Evolutionary conservation across 2,113 vertebrate genomes (phyloP).

Genomic region (Indicator indicator): DNA sequence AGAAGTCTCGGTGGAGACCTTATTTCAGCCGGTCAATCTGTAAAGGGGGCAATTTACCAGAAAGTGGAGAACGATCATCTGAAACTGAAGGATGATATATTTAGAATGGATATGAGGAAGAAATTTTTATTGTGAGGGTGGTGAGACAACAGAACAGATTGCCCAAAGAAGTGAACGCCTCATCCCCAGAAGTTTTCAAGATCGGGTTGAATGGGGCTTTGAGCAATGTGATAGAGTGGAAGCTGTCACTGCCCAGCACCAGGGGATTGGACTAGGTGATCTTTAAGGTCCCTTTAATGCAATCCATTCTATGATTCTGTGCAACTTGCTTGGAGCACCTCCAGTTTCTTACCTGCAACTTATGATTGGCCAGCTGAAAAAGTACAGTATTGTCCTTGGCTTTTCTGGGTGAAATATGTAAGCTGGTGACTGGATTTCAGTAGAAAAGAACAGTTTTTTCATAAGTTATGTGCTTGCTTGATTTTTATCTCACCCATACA

Average conservation of each 20-base stretch:
- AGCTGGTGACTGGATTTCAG: not conserved
- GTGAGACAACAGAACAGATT: not conserved
- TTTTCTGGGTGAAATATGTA: not conserved
- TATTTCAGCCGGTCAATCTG: not conserved
- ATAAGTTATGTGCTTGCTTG: not conserved
- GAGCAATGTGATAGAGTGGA: not conserved
- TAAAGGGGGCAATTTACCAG: not conserved
- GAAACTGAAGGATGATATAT: not conserved
- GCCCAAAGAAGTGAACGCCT: not conserved
- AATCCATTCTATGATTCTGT: not conserved
- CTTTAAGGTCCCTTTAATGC: not conserved
- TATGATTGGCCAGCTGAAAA: not conserved
- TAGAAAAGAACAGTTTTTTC: not conserved
- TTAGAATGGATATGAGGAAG: not conserved
- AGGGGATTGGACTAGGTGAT: not conserved
- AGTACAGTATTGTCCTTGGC: not conserved
- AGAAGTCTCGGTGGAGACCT: not conserved
- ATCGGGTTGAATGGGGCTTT: not conserved
- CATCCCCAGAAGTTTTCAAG: not conserved
- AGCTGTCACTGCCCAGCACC: not conserved
- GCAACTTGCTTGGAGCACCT: not conserved
- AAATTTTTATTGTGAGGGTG: rapidly evolving
- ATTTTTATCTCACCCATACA: not conserved
- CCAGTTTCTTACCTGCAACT: not conserved
- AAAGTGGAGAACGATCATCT: not conserved